Percentiles rank a stretch among this genome's conserved stretches.
Conservation (phyloP, 2,888 invertebrate genomes). For the Anaspis maculata region DNA sequence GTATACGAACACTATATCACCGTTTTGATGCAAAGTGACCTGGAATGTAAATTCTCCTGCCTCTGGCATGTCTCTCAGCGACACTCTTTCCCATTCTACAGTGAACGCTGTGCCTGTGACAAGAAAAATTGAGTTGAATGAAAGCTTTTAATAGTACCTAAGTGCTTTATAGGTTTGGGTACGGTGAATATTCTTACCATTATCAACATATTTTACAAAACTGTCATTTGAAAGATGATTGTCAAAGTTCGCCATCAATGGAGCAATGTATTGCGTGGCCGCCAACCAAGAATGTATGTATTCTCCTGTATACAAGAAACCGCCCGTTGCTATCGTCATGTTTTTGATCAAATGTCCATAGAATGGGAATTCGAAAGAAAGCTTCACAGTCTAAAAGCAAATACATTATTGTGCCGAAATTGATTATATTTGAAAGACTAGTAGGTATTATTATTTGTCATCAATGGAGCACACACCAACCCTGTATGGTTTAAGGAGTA, state of each 20-base stretch:
- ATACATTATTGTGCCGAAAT: too few relatives aligned
- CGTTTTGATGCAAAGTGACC: conserved; percentile 73
- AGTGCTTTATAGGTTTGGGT: conserved; percentile 4
- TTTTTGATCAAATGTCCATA: conserved; percentile 86
- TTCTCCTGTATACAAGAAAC: conserved; percentile 93
- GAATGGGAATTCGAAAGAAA: conserved; percentile 89
- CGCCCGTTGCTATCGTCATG: conserved; percentile 94
- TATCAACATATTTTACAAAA: conserved; percentile 74
- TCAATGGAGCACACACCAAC: too few relatives aligned
- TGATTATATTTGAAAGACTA: too few relatives aligned
- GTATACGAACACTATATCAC: conserved; percentile 90
- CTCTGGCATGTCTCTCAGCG: conserved; percentile 66
- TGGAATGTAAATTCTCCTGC: conserved; percentile 87
- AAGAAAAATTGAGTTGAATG: too few relatives aligned
- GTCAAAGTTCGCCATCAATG: conserved; percentile 98
- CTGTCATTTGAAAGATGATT: conserved; percentile 73
- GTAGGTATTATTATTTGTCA: too few relatives aligned
- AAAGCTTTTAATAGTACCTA: conserved; percentile 42
- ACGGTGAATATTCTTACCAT: too few relatives aligned
- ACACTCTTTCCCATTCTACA: conserved; percentile 90
- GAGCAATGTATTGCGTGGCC: conserved; percentile 98
- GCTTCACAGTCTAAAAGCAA: conserved; percentile 68
- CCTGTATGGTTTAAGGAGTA: too few relatives aligned
- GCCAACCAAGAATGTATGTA: conserved; percentile 97
- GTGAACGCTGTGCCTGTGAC: conserved; percentile 83